Evolutionary conservation across 2,797 vertebrate genomes (phyloP).

Genomic region (Typhlichthys subterraneus): DNA sequence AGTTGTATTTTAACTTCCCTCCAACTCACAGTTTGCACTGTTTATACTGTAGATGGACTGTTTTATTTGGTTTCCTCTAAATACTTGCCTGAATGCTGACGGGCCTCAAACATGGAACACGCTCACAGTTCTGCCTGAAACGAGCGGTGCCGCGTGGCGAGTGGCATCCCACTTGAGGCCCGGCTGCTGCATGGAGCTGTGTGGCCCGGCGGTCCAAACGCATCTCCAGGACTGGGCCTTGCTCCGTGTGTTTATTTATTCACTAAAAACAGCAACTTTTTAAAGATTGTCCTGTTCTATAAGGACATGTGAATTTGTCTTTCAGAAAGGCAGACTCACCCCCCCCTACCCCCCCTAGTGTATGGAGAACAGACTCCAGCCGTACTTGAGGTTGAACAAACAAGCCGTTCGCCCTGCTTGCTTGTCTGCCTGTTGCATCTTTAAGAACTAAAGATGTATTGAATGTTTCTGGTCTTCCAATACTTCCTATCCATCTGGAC

Average conservation of each 20-base stretch:
- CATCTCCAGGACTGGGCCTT: constrained; percentile 35
- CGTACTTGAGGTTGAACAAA: constrained; percentile 74
- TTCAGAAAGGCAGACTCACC: constrained; percentile 79
- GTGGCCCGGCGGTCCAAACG: constrained; percentile 26
- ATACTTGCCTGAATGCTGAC: too few relatives aligned
- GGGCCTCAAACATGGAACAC: too few relatives aligned
- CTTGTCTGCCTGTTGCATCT: constrained; percentile 63
- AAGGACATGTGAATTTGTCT: constrained; percentile 78
- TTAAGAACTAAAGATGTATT: constrained; percentile 52
- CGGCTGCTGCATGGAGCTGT: constrained; percentile 42
- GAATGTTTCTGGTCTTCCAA: constrained; percentile 46
- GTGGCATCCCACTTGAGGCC: constrained; percentile 1
- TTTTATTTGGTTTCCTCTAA: too few relatives aligned
- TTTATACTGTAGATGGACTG: too few relatives aligned
- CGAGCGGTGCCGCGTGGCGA: too few relatives aligned
- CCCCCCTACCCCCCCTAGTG: constrained; percentile 60
- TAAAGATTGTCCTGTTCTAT: constrained; percentile 73
- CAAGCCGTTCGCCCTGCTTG: constrained; percentile 64
- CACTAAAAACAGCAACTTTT: constrained; percentile 61
- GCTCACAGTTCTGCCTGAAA: too few relatives aligned
- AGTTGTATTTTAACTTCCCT: too few relatives aligned
- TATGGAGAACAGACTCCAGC: constrained; percentile 65
- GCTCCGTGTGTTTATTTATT: constrained; percentile 63
- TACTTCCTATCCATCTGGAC: constrained; percentile 40
- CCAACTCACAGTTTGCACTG: too few relatives aligned